Percentiles rank a stretch among this genome's conserved stretches.
phyloP scores from a whole-genome alignment of 2,797 vertebrate species.

The Scomberomorus guttatus region DNA sequence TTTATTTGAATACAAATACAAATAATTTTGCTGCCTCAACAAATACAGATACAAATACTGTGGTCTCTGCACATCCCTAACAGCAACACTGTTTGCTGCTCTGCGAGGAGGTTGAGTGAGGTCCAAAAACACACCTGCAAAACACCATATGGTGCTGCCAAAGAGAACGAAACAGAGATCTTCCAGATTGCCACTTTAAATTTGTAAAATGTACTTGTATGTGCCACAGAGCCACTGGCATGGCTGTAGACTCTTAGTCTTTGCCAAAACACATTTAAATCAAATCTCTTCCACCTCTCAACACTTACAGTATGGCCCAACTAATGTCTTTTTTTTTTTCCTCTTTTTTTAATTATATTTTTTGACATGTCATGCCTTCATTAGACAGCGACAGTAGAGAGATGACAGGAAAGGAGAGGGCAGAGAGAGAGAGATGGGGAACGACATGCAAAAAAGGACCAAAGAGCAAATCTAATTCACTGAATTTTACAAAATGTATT shows the following conservation, averaged over 20 bases:
- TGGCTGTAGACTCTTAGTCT: background rate
- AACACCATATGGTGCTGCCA: too few relatives aligned
- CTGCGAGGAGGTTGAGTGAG: too few relatives aligned
- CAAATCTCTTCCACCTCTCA: background rate
- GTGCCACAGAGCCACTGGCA: background rate
- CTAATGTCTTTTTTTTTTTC: background rate
- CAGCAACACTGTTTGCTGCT: too few relatives aligned
- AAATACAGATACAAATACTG: too few relatives aligned
- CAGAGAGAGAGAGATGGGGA: background rate
- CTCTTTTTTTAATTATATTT: background rate
- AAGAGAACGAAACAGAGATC: too few relatives aligned
- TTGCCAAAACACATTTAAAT: background rate
- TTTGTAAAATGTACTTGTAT: too few relatives aligned
- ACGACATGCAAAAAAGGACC: background rate
- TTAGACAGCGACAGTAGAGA: background rate
- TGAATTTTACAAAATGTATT: background rate
- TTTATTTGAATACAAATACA: too few relatives aligned
- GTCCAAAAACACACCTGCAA: too few relatives aligned
- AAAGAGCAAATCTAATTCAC: background rate
- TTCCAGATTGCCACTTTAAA: too few relatives aligned
- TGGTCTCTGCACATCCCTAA: too few relatives aligned
- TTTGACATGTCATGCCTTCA: background rate
- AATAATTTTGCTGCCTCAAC: too few relatives aligned
- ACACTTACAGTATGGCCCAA: background rate
- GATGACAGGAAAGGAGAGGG: background rate